A percentile compares a stretch with the other conserved stretches of the same genome.
phyloP scores from a whole-genome alignment of 2,113 vertebrate genomes.

The Halcyon senegalensis region DNA sequence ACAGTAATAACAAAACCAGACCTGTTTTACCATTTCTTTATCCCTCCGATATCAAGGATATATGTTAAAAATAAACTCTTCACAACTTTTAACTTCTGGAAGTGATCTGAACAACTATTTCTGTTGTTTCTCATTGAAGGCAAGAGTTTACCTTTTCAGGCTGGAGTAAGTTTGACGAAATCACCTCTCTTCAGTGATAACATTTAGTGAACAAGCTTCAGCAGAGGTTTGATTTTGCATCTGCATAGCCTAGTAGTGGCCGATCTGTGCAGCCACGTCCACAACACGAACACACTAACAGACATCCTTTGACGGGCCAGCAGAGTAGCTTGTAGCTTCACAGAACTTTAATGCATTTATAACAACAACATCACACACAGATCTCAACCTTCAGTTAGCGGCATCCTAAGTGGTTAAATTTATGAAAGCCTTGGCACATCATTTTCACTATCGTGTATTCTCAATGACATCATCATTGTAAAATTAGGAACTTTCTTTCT shows the following conservation, averaged over 20 bases:
- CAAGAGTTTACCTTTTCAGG: not conserved
- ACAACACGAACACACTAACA: not conserved
- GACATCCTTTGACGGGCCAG: not conserved
- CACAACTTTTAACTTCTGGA: slow-evolving; percentile 23
- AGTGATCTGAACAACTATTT: not conserved
- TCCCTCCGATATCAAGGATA: slow-evolving; percentile 45
- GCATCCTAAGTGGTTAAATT: slow-evolving; percentile 69
- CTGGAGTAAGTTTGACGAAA: not conserved
- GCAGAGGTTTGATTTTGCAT: not conserved
- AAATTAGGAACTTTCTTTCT: slow-evolving; percentile 90
- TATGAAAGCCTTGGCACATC: slow-evolving; percentile 75
- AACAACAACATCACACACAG: not conserved
- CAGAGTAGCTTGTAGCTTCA: not conserved
- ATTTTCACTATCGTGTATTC: slow-evolving; percentile 85
- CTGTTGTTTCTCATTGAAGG: not conserved
- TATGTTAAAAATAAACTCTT: slow-evolving; percentile 64
- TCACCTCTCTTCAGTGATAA: not conserved
- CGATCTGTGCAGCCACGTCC: not conserved
- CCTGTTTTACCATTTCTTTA: slow-evolving; percentile 63
- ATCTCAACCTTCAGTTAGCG: not conserved
- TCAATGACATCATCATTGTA: slow-evolving; percentile 92
- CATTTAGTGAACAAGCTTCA: not conserved
- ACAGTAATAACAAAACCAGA: slow-evolving; percentile 77
- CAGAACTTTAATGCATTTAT: not conserved
- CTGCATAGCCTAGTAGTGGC: not conserved